A percentile compares a stretch with the other conserved stretches of the same genome.
phyloP scores from a whole-genome alignment of 30 jellyfish, hydroid and myxozoan genomes.

The Sanderia malayensis region DNA sequence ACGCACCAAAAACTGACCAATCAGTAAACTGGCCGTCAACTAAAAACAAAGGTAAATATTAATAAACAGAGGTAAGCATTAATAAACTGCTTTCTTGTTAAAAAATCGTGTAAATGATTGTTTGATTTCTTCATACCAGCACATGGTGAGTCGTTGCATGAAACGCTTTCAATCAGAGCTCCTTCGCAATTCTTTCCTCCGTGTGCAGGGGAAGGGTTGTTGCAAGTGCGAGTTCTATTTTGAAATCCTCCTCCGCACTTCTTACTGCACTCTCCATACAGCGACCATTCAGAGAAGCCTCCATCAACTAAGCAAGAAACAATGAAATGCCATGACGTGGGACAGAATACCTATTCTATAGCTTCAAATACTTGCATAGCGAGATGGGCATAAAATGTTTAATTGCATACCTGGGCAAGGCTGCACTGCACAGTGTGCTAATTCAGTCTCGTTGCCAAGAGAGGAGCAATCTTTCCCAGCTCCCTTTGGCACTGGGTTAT shows the following conservation, averaged over 20 bases:
- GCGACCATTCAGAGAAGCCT: conserved; percentile 54
- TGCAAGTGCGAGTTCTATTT: conserved; percentile 29
- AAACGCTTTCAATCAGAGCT: conserved; percentile 1
- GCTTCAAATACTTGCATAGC: too few species aligned
- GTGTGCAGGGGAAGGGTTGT: conserved; percentile 52
- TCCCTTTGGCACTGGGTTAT: conserved; percentile 62
- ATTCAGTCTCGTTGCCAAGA: conserved; percentile 47
- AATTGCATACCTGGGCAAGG: conserved; percentile 53
- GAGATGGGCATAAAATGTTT: background rate
- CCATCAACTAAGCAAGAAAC: conserved; percentile 55
- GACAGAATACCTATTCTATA: too few species aligned
- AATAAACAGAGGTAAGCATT: too few species aligned
- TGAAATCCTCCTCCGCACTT: conserved; percentile 48
- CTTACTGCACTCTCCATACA: conserved; percentile 47
- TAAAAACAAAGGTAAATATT: conserved; percentile 8
- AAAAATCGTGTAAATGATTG: too few species aligned
- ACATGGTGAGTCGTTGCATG: conserved; percentile 39
- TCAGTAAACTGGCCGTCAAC: conserved; percentile 68
- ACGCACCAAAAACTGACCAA: conserved; percentile 51
- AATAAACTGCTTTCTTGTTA: too few species aligned
- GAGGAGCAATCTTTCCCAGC: conserved; percentile 49
- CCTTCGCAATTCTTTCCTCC: conserved; percentile 58
- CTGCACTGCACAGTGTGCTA: conserved; percentile 30
- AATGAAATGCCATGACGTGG: too few species aligned
- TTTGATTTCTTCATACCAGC: too few species aligned